Percentiles rank a stretch among this genome's conserved stretches.
These are phyloP conservation scores for Regulus satrapa DNA, from an alignment of 2,113 vertebrate species.

Conservation along the genomic window DNA sequence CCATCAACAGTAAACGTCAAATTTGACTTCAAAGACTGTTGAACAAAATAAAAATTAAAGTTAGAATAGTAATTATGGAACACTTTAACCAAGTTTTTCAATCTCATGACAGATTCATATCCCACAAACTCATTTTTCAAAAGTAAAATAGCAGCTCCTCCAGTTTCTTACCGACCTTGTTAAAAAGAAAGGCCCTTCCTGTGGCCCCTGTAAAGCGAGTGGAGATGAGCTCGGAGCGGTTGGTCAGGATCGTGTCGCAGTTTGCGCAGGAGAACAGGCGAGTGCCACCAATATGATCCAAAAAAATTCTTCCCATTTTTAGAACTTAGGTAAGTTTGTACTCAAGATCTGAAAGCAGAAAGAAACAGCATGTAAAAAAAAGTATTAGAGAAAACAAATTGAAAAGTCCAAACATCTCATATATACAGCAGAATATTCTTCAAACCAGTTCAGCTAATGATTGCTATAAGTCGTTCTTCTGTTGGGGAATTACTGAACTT, in stretches of 20 bases:
- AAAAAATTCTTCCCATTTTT: conserved; percentile 94
- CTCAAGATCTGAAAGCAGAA: conserved; percentile 62
- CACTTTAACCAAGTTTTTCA: not conserved
- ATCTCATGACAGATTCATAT: not conserved
- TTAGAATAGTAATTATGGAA: not conserved
- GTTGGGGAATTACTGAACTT: not conserved
- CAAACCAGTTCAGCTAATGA: not conserved
- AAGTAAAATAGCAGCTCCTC: not conserved
- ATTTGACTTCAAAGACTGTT: not conserved
- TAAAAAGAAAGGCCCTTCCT: conserved; percentile 95
- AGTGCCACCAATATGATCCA: conserved; percentile 97
- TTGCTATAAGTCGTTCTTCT: not conserved
- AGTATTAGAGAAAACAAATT: not conserved
- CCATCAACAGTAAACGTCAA: not conserved
- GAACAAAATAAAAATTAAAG: not conserved
- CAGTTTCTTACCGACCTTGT: conserved; percentile 81
- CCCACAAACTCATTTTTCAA: not conserved
- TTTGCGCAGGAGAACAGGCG: conserved; percentile 97
- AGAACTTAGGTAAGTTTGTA: not conserved
- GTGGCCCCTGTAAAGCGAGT: conserved; percentile 97
- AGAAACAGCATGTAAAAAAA: not conserved
- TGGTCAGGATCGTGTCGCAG: conserved; percentile 96
- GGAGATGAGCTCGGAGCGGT: conserved; percentile 95
- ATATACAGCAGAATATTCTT: not conserved
- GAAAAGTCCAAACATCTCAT: not conserved